phyloP scores from a whole-genome alignment of 2,113 vertebrate genomes.

The Holacanthus passer region DNA sequence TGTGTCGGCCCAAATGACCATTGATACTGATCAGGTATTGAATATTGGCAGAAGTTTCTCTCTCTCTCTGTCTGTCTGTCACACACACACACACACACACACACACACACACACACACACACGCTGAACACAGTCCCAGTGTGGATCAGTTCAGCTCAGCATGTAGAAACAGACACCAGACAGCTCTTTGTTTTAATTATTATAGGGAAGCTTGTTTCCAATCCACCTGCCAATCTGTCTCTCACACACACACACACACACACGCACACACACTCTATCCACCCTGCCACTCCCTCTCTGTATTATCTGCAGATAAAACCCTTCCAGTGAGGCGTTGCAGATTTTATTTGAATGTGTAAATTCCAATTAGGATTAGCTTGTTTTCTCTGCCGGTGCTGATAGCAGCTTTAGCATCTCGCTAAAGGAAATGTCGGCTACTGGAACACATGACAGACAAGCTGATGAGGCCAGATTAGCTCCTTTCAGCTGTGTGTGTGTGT shows the following conservation, averaged over 20 bases:
- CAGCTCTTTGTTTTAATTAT: slow-evolving; percentile 65
- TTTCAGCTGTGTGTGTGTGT: slow-evolving; percentile 22
- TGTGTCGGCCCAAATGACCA: background rate
- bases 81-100: background rate
- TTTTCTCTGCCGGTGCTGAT: slow-evolving; percentile 46
- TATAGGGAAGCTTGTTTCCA: slow-evolving; percentile 38
- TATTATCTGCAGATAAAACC: slow-evolving; percentile 61
- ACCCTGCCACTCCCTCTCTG: slow-evolving; percentile 22
- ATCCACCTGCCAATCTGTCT: slow-evolving; percentile 38
- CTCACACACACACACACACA: background rate
- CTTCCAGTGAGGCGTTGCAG: slow-evolving; percentile 43
- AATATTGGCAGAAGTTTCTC: background rate
- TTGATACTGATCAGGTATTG: background rate
- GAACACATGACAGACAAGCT: slow-evolving; percentile 42
- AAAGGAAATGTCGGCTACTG: slow-evolving; percentile 27
- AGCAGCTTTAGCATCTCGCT: slow-evolving; percentile 33
- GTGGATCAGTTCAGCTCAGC: slow-evolving; percentile 33
- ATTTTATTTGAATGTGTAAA: slow-evolving; percentile 62
- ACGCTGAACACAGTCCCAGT: slow-evolving; percentile 26
- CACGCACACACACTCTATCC: background rate
- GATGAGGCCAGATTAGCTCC: slow-evolving; percentile 62
- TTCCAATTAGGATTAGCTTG: slow-evolving; percentile 77
- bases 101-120: slow-evolving; percentile 6
- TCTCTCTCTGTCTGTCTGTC: no score
- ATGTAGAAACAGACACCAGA: slow-evolving; percentile 57